Base-by-base conservation (phyloP, 1,140 invertebrate genomes). In the Theocolax elegans region DNA sequence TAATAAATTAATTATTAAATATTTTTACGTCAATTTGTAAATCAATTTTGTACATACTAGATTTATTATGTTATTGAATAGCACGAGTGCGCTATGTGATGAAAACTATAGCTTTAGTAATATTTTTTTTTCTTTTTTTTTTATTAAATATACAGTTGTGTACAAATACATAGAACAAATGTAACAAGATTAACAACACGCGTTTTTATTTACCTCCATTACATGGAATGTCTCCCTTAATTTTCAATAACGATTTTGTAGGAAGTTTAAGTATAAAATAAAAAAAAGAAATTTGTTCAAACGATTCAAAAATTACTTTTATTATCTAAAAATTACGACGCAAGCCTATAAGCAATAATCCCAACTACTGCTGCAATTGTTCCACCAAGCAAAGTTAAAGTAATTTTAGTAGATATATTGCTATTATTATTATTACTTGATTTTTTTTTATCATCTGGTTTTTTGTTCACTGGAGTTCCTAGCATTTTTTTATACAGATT, bases 401-500 rank as follows among this genome's bases (percentile, higher is more conserved):
- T 72, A 12, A 83, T 35, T 21, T 76, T 78, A 7, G 70, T 70
- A 8, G 73, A 59, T 49, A 42, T 66, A 42, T 66, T 78, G 10
- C 67, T 78, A 68, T 69, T 64, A 13, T 56, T 53, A 35, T 23
- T 31, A n/a, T n/a, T n/a, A n/a, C n/a, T n/a, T n/a, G n/a, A n/a
- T 23, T 74, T 48, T 4, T 38, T 49, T 8, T 79, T 81, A 4
- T 10, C 44, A 44, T 49, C 31, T 35, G 75, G 62, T 13, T 59
- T 38, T 3, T 79, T 82, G 17, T 72, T 67, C 15, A 35, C 9
- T 38, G 35, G 6, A 8, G 74, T 78, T 21, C 89, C 90, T 27
- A 91, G 76, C 91, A 92, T 92, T 79, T 90, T 90, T 67, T 89
- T 87, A 77, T 92, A 92, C 58, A 92, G 76, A 72, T 89, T 86